Conservation (phyloP, 2,888 invertebrate species). For the Ectemnius cavifrons region DNA sequence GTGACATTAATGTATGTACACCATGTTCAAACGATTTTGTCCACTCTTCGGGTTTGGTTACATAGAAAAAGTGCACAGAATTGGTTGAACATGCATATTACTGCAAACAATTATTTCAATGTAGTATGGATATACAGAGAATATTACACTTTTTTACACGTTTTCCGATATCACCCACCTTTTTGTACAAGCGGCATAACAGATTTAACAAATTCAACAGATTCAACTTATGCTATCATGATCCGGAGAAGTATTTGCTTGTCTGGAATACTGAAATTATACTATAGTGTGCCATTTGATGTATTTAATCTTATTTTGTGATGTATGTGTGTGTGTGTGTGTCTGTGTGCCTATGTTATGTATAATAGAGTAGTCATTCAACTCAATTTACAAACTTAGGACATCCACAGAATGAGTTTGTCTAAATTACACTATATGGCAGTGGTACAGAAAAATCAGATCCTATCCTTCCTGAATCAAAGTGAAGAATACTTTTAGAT, state of each 20-base stretch:
- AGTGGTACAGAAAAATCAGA: slow-evolving; percentile 55
- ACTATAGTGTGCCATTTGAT: slow-evolving; percentile 18
- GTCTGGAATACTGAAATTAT: slow-evolving; percentile 18
- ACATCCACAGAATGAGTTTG: slow-evolving; percentile 30
- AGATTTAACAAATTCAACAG: slow-evolving; percentile 31
- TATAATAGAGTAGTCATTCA: slow-evolving; percentile 29
- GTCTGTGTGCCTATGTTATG: slow-evolving; percentile 11
- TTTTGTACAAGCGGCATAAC: slow-evolving; percentile 34
- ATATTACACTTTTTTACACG: too few relatives aligned
- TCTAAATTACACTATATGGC: slow-evolving; percentile 54
- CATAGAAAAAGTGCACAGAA: too few relatives aligned
- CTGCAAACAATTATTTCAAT: too few relatives aligned
- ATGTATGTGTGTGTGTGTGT: not conserved
- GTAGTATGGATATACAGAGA: too few relatives aligned
- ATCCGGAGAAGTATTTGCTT: not conserved
- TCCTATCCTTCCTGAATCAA: slow-evolving; percentile 22
- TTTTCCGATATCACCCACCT: too few relatives aligned
- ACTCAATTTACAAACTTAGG: slow-evolving; percentile 33
- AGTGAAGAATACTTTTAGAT: slow-evolving; percentile 24
- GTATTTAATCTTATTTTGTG: slow-evolving; percentile 5
- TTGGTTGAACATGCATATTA: too few relatives aligned
- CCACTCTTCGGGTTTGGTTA: too few relatives aligned
- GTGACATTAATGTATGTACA: too few relatives aligned
- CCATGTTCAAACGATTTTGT: too few relatives aligned
- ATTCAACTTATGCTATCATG: not conserved